Evolutionary conservation across 2,888 invertebrate species (phyloP).

Genomic region (Drosophila pegasa): DNA sequence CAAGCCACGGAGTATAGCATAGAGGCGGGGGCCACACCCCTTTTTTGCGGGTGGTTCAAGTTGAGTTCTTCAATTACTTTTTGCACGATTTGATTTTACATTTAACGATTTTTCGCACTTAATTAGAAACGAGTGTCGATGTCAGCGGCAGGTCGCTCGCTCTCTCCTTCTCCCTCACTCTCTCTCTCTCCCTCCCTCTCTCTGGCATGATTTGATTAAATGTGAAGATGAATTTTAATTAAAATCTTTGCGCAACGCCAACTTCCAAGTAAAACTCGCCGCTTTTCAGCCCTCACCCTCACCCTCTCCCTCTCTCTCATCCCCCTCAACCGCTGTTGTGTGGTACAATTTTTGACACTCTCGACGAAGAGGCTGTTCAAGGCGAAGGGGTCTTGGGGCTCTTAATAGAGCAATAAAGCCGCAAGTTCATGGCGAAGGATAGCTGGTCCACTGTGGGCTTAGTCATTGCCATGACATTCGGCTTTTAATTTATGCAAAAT

Average conservation of each 20-base stretch:
- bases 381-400: slow-evolving; percentile 15
- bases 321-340: slow-evolving; percentile 14
- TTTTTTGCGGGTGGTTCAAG: slow-evolving; percentile 8
- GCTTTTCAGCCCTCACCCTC: not conserved
- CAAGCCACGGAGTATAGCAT: slow-evolving; percentile 21
- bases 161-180: slow-evolving; percentile 5
- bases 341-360: slow-evolving; percentile 52
- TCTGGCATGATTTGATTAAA: slow-evolving; percentile 84
- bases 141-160: slow-evolving; percentile 65
- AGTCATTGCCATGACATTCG: slow-evolving; percentile 60
- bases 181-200: slow-evolving; percentile 14
- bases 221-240: slow-evolving; percentile 85
- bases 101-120: slow-evolving; percentile 85
- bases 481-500: slow-evolving; percentile 79
- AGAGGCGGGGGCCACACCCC: slow-evolving; percentile 17
- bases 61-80: slow-evolving; percentile 77
- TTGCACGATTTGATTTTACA: slow-evolving; percentile 84
- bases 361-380: slow-evolving; percentile 23
- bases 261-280: slow-evolving; percentile 26
- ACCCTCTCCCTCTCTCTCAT: not conserved
- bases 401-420: slow-evolving; percentile 78
- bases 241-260: slow-evolving; percentile 77
- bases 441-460: slow-evolving; percentile 49
- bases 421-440: slow-evolving; percentile 67
- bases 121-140: slow-evolving; percentile 83